Base-by-base conservation (phyloP, 2,113 vertebrate genomes). In the Tautogolabrus adspersus region DNA sequence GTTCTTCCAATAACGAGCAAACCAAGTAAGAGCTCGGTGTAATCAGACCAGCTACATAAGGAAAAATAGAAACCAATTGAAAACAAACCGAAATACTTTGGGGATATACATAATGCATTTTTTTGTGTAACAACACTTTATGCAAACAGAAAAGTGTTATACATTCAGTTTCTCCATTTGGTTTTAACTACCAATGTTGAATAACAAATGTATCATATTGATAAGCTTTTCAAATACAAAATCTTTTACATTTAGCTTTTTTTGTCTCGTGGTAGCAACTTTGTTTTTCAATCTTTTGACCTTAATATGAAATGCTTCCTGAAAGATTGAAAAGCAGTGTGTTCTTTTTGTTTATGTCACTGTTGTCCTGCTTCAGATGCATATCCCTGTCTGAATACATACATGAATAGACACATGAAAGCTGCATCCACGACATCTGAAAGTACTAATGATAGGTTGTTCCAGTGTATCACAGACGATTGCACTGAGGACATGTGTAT, bases 381-480 rank as follows among this genome's bases (percentile, higher is more conserved):
- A 74, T 21, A 67, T 21, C 2, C 2, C 49, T 49, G n/a, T 64
- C 23, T 70, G 23, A 65, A 59, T 5, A 23, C 16, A 75, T 44
- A 52, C 23, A 34, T 59, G 64, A 51, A 57, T 1, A 1, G 57
- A 64, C 8, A 26, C 21, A 4, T 22, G 19, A 63, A 37, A 10
- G 12, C 42, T 8, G 21, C 18, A 22, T 21, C 38, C 38, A 63
- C 40, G 56, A 15, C 11, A 1, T 47, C 22, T 26, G 16, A 63
- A 49, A 56, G 9, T 30, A 21, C 60, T 26, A 40, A 23, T 47
- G 26, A 56, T 37, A n/a, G 6, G 6, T 13, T 26, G 51, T 69
- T 57, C 10, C 40, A 21, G 23, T 19, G 22, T 30, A n/a, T 42
- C 30, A 57, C 42, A 72, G 61, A 59, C 54, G 40, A 22, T 44